These are phyloP conservation scores for Sebastes iracundus DNA, from an alignment of 2,797 vertebrate genomes.

Conservation along the genomic window DNA sequence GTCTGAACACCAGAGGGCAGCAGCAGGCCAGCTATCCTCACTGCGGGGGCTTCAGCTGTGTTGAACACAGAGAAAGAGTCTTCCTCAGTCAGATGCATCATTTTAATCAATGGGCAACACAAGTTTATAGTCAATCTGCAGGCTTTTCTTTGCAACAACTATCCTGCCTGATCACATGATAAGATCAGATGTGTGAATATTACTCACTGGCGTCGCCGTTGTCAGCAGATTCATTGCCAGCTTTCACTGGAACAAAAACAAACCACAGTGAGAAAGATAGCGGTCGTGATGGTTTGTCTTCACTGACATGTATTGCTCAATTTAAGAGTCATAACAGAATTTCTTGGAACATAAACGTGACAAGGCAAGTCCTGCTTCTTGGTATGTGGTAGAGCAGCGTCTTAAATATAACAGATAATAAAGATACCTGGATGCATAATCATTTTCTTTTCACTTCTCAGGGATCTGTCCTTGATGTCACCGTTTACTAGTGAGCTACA, in stretches of 20 bases:
- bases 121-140: not conserved
- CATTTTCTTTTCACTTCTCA: not conserved
- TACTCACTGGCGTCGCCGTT: constrained; percentile 43
- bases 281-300: not conserved
- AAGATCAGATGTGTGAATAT: not conserved
- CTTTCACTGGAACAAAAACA: constrained; percentile 54
- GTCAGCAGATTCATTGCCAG: constrained; percentile 31
- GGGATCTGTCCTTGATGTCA: not conserved
- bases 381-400: not conserved
- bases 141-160: not conserved
- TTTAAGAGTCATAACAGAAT: not conserved
- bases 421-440: not conserved
- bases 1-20: constrained; percentile 87
- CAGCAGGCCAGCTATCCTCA: constrained; percentile 87
- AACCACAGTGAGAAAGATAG: constrained; percentile 7
- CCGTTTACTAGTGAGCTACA: not conserved
- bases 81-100: constrained; percentile 1
- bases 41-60: constrained; percentile 80
- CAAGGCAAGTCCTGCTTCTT: constrained; percentile 22
- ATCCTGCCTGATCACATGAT: not conserved
- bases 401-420: not conserved
- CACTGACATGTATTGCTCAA: not conserved
- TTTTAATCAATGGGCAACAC: constrained; percentile 7
- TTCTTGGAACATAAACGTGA: constrained; percentile 14
- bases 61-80: constrained; percentile 1